Base-by-base conservation (phyloP, 1,140 invertebrate species). In the Vollenhovia emeryi region DNA sequence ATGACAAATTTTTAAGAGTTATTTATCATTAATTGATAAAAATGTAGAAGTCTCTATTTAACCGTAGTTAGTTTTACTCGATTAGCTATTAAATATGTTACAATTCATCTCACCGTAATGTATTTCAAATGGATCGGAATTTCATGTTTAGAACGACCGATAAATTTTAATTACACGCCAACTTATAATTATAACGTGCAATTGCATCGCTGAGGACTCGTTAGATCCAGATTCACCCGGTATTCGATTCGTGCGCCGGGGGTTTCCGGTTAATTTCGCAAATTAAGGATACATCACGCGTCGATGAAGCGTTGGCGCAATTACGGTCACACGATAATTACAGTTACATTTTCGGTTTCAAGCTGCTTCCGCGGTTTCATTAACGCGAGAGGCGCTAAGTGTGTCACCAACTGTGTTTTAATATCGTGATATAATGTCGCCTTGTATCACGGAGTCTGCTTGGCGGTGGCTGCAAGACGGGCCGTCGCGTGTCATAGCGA, bases 211-310 rank as follows among this genome's bases (percentile, higher is more conserved):
- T n/a, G n/a, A 71, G 69, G 40, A 82, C 27, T 82, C 24, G 21
- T 82, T 82, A 57, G 15, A 21, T 82, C 1, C 36, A 57, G 50
- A 71, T 73, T 55, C n/a, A 33, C 43, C n/a, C 43, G 21, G 27
- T 11, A 27, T 80, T 80, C 50, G 50, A 80, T 80, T 71, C 24
- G 50, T 73, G 66, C 36, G 9, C 40, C 36, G 50, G 21, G 21
- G 30, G 24, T 82, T 82, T 71, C 43, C 50, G 52, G 78, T 73
- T 71, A 73, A 82, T 82, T 82, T 82, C 48, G n/a, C 59, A 73
- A 82, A 82, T 82, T 82, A 82, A 82, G 36, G 66, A 45, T 82
- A 73, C 68, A 71, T 82, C 50, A 73, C 50, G 78, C 78, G 66
- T 73, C 36, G 66, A 82, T 80, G 36, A 57, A 82, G 66, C 78